These are phyloP conservation scores for Pholis gunnellus DNA, from an alignment of 2,113 vertebrate species.

Conservation along the genomic window DNA sequence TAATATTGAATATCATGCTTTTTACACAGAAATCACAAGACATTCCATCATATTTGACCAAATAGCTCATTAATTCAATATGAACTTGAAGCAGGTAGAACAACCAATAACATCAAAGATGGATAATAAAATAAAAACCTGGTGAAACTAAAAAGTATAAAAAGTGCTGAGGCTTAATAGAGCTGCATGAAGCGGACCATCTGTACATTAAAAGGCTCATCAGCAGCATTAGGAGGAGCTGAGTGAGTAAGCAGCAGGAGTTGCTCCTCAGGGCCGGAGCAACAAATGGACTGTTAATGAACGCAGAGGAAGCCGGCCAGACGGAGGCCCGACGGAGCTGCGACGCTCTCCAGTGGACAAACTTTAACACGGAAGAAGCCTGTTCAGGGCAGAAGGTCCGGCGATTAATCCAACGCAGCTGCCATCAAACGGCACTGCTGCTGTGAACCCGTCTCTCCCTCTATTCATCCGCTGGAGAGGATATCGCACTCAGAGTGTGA, in stretches of 20 bases:
- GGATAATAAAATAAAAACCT: slow-evolving; percentile 7
- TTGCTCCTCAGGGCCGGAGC: slow-evolving; percentile 51
- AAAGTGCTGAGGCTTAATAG: slow-evolving; percentile 44
- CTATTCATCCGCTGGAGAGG: slow-evolving; percentile 15
- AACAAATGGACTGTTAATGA: slow-evolving; percentile 66
- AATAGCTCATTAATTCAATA: not conserved
- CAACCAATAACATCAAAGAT: slow-evolving; percentile 16
- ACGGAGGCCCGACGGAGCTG: slow-evolving; percentile 16
- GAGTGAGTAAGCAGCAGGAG: slow-evolving; percentile 47
- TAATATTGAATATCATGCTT: slow-evolving; percentile 8
- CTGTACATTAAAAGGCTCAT: slow-evolving; percentile 69
- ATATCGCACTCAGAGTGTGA: slow-evolving; percentile 35
- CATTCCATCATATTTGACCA: slow-evolving; percentile 9
- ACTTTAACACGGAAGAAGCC: slow-evolving; percentile 37
- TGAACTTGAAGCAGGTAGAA: slow-evolving; percentile 23
- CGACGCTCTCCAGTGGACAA: slow-evolving; percentile 35
- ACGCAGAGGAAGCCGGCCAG: slow-evolving; percentile 33
- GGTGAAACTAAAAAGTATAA: slow-evolving; percentile 42
- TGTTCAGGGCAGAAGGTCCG: slow-evolving; percentile 26
- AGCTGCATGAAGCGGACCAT: slow-evolving; percentile 57
- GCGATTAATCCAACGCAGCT: slow-evolving; percentile 8
- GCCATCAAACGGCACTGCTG: not conserved
- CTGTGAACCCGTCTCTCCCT: slow-evolving; percentile 19
- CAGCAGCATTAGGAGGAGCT: slow-evolving; percentile 60
- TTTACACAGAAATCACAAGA: slow-evolving; percentile 14